Percentiles rank a stretch among this genome's conserved stretches.
phyloP scores from a whole-genome alignment of 2,113 vertebrate species.

The Sinosuthora webbiana region DNA sequence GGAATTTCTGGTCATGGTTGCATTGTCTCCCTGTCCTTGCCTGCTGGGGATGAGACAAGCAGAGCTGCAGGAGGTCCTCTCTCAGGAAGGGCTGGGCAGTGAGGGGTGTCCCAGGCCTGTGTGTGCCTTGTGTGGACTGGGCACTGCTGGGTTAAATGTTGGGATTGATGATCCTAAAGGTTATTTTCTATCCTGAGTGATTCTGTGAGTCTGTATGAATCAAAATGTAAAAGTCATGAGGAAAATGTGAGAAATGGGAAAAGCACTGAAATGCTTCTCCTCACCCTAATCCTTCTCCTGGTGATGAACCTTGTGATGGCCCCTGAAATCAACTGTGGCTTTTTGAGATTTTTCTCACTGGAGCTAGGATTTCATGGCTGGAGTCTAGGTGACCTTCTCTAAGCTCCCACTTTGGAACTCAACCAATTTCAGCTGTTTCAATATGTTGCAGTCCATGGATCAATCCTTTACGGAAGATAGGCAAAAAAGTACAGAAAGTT shows the following conservation, averaged over 20 bases:
- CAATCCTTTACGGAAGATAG: conserved; percentile 4
- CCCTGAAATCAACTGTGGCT: neutral
- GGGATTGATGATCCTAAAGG: neutral
- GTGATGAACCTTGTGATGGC: neutral
- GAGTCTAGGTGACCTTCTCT: neutral
- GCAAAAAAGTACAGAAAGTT: neutral
- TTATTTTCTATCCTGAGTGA: neutral
- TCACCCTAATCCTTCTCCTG: neutral
- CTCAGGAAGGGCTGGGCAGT: neutral
- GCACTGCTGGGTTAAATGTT: neutral
- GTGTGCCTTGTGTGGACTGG: neutral
- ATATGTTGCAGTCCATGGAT: conserved; percentile 42
- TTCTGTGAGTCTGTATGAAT: neutral
- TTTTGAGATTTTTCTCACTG: neutral
- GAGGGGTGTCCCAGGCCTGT: neutral
- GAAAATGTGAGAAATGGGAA: neutral
- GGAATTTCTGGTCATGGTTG: neutral
- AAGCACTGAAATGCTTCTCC: neutral
- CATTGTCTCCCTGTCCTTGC: neutral
- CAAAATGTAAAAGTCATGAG: neutral
- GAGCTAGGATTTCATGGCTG: neutral
- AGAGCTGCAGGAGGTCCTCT: neutral
- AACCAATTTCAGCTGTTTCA: conserved; percentile 13
- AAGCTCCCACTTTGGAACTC: neutral
- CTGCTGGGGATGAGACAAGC: neutral